Evolutionary conservation across 2,888 invertebrate species (phyloP).

Genomic region (Flexamia atlantica): DNA sequence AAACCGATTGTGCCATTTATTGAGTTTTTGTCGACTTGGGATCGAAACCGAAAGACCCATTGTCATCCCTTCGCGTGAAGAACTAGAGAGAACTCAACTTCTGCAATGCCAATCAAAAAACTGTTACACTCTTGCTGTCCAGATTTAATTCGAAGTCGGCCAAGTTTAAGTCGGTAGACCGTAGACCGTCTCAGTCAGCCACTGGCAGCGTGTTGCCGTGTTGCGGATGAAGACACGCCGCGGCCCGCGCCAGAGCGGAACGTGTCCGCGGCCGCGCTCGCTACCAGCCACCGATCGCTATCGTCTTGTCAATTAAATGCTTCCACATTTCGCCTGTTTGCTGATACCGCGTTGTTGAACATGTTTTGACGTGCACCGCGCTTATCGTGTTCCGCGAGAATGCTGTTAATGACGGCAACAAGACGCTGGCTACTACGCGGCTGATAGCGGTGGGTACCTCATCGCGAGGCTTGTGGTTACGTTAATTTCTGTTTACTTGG

Average conservation of each 20-base stretch:
- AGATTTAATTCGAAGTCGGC: too few relatives aligned
- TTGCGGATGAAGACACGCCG: neutral
- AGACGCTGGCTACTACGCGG: neutral
- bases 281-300: constrained; percentile 41
- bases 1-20: too few relatives aligned
- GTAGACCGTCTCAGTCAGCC: too few relatives aligned
- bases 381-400: constrained; percentile 5
- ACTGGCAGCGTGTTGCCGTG: too few relatives aligned
- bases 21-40: too few relatives aligned
- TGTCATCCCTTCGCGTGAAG: too few relatives aligned
- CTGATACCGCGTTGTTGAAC: constrained; percentile 29
- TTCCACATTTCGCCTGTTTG: constrained; percentile 35
- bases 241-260: neutral
- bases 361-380: constrained; percentile 25
- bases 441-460: neutral
- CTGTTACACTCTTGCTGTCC: too few relatives aligned
- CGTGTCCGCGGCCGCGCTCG: neutral
- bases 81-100: too few relatives aligned
- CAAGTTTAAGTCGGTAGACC: too few relatives aligned
- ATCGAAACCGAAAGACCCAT: too few relatives aligned
- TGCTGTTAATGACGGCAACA: constrained; percentile 10
- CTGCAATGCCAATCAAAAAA: too few relatives aligned
- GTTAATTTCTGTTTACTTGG: neutral
- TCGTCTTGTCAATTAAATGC: constrained; percentile 50
- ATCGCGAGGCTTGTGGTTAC: neutral